phyloP scores from a whole-genome alignment of 2,797 vertebrate species.

The Crenichthys baileyi region DNA sequence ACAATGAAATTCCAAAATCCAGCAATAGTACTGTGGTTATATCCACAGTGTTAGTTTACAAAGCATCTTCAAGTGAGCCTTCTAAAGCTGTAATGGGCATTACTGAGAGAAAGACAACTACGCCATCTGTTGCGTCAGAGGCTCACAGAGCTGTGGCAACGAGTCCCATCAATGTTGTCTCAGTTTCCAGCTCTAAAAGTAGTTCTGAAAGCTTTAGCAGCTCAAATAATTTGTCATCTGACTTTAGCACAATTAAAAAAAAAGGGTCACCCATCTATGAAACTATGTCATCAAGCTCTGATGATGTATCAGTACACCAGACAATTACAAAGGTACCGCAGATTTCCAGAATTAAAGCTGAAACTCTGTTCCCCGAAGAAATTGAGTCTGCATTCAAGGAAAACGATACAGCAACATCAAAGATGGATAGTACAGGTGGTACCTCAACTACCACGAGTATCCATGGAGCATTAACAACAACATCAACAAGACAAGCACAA shows the following conservation, averaged over 20 bases:
- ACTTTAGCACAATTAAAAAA: constrained; percentile 10
- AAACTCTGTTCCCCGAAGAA: constrained; percentile 44
- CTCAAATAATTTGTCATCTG: constrained; percentile 33
- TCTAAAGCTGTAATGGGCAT: constrained; percentile 16
- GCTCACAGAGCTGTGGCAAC: constrained; percentile 17
- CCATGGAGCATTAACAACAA: constrained; percentile 33
- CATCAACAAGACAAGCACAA: constrained; percentile 35
- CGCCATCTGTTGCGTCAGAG: constrained; percentile 17
- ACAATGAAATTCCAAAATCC: constrained; percentile 7
- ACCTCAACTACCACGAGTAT: constrained; percentile 34
- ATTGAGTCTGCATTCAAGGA: constrained; percentile 68
- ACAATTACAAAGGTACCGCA: constrained; percentile 40
- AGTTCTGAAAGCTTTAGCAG: constrained; percentile 40
- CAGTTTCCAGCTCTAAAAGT: constrained; percentile 39
- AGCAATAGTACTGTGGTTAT: constrained; percentile 6
- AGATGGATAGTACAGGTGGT: constrained; percentile 31
- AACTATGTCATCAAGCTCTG: constrained; percentile 15
- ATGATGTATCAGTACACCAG: constrained; percentile 27
- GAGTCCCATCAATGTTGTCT: not conserved
- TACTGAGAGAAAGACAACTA: constrained; percentile 32
- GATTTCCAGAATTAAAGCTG: constrained; percentile 13
- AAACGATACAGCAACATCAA: constrained; percentile 53
- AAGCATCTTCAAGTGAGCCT: constrained; percentile 26
- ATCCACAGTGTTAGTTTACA: constrained; percentile 16
- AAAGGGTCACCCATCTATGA: constrained; percentile 16